These are phyloP conservation scores for Tinea pellionella DNA, from an alignment of 2,888 invertebrate species.

Conservation along the genomic window DNA sequence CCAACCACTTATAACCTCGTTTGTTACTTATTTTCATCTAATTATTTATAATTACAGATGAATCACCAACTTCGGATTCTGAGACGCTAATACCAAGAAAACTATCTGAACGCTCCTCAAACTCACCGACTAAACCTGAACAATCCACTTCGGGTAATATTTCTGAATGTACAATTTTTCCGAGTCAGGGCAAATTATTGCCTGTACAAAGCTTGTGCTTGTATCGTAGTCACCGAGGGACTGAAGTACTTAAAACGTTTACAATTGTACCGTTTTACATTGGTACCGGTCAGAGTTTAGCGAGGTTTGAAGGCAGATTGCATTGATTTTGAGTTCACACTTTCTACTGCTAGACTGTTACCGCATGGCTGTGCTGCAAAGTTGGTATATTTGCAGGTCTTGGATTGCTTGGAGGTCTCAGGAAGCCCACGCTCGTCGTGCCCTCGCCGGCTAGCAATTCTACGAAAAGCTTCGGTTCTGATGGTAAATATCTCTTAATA, in stretches of 20 bases:
- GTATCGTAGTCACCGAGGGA: too few species aligned
- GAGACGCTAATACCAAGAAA: conserved; percentile 39
- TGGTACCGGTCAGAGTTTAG: too few species aligned
- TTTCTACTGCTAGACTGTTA: too few species aligned
- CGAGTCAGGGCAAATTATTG: too few species aligned
- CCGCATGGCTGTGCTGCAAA: too few species aligned
- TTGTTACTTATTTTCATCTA: too few species aligned
- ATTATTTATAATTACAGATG: conserved; percentile 22
- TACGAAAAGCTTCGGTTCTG: conserved; percentile 56
- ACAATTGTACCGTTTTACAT: too few species aligned
- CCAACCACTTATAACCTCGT: too few species aligned
- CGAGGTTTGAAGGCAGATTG: too few species aligned
- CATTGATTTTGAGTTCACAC: too few species aligned
- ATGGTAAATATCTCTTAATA: conserved; percentile 38
- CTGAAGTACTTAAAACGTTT: too few species aligned
- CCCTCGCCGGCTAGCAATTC: conserved; percentile 41
- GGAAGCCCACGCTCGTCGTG: conserved; percentile 49
- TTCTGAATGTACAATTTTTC: neutral
- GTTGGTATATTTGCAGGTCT: conserved; percentile 27
- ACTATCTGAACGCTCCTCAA: conserved; percentile 31
- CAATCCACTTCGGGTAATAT: conserved; percentile 21
- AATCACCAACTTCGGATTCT: conserved; percentile 52
- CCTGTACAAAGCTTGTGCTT: too few species aligned
- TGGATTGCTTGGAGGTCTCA: conserved; percentile 41
- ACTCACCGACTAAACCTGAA: conserved; percentile 41